A percentile compares a stretch with the other conserved stretches of the same genome.
Evolutionary conservation across 2,113 vertebrate species (phyloP).

Genomic region (Cervus canadensis): DNA sequence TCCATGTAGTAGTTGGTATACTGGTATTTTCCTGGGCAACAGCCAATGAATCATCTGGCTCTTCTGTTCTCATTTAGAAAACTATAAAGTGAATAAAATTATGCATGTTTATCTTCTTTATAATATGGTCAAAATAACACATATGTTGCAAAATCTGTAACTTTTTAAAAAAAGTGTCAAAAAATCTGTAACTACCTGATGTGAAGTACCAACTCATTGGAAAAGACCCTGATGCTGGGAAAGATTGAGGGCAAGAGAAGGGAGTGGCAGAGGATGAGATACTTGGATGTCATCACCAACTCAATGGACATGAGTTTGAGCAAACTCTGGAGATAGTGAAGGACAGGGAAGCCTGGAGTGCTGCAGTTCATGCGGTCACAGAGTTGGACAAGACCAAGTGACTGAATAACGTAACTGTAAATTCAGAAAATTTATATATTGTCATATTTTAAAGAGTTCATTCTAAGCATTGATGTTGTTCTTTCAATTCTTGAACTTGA

Average conservation of each 20-base stretch:
- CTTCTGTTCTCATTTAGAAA: background rate
- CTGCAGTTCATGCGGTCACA: background rate
- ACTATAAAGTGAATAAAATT: slow-evolving; percentile 17
- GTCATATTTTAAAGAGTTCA: background rate
- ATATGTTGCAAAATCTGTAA: background rate
- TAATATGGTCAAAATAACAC: background rate
- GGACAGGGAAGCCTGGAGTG: background rate
- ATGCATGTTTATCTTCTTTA: background rate
- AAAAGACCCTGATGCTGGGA: background rate
- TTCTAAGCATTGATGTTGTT: slow-evolving; percentile 2
- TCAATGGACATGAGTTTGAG: background rate
- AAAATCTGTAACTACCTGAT: background rate
- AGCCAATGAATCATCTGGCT: background rate
- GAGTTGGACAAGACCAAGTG: background rate
- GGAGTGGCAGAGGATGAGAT: background rate
- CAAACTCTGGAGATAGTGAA: background rate
- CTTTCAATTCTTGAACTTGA: background rate
- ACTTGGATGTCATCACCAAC: background rate
- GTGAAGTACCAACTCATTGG: background rate
- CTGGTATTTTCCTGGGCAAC: background rate
- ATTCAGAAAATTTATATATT: background rate
- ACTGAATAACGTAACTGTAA: background rate
- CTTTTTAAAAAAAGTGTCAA: background rate
- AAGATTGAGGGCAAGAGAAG: background rate
- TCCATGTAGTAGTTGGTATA: background rate